Base-by-base conservation (phyloP, 2,888 invertebrate genomes). In the Poecilobothrus nobilitatus region DNA sequence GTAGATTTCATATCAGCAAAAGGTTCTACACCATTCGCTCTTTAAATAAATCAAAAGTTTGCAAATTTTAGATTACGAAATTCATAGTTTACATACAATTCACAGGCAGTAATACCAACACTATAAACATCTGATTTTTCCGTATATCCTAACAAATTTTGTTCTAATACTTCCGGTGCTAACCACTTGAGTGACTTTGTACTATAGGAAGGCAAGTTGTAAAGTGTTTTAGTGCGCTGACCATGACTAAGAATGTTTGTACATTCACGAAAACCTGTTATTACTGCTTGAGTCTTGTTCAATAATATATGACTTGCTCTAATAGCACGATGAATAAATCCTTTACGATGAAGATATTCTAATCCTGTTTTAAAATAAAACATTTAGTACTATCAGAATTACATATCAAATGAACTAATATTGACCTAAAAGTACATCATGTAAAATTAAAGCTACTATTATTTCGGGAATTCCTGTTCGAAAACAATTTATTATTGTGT, bases 91-190 rank as follows among this genome's bases (percentile, higher is more conserved):
- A 27, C 27, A 27, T 53, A 53, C 71, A 80, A 67, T 72, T 80
- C 80, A 79, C 95, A 95, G 66, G 90, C 86, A 6, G 92, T 86
- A 72, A 96, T 91, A 27, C 97, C 97, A 63, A 95, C 77, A 70
- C 95, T 95, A 79, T 97, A 97, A 18, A 95, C 89, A 81, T 97
- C 97, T 0, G 94, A 92, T 74, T 91, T 91, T 77, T 90, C 90
- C 76, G 92, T 91, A 79, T 95, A 97, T 4, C 97, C 96, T 76
- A 86, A 85, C 61, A 94, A 82, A 81, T 94, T 93, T 85, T 96
- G 96, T 81, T 92, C 91, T 63, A 97, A 82, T 12, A 96, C 83
- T 80, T 97, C 96, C 0, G 96, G 96, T 76, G 95, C 95, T 18
- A 95, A 85, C 94, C 95, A 97, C 81, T 93, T 92, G 7, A 96